Base-by-base conservation (phyloP, 2,888 invertebrate genomes). In the Orthonevra nobilis region DNA sequence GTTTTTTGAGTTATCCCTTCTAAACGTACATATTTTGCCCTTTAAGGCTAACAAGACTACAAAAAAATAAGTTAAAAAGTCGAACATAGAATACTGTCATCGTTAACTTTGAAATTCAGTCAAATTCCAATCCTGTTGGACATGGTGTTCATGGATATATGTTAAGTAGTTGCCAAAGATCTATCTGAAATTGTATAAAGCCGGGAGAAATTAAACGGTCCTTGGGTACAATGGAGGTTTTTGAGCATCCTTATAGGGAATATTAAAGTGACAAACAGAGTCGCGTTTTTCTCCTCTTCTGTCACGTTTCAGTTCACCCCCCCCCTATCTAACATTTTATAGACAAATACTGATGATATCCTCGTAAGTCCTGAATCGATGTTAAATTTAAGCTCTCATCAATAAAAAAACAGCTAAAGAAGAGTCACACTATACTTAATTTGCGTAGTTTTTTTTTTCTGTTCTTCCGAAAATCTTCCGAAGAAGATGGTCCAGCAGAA, bases 201-300 rank as follows among this genome's bases (percentile, higher is more conserved):
- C 63, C 81, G 26, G 44, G 79, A 74, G 74, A 81, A 81, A 81
- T 81, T 81, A 69, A 74, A 81, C 74, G 69, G 50, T 81, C 61
- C 74, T 69, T 30, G 63, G 81, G 32, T 69, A 74, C 40, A n/a
- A n/a, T n/a, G n/a, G n/a, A n/a, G n/a, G n/a, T 69, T 74, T 81
- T 69, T 74, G 61, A 56, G 38, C 48, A 42, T 66, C 42, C 60
- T 26, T 44, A 14, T 10, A 23, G n/a, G n/a, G 77, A 79, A 72
- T 66, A 64, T 50, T 48, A 52, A 66, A 79, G 40, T 72, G 68
- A 36, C 54, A 52, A 28, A 26, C 17, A 23, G 23, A 72, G 40
- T 36, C 50, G 26, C 9, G n/a, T 14, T 48, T 19, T 19, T 32
- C 38, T 44, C 58, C 44, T 7, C 60, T 44, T 30, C 14, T 44